phyloP scores from a whole-genome alignment of 2,797 vertebrate species.

The Hephaestus fuliginosus region DNA sequence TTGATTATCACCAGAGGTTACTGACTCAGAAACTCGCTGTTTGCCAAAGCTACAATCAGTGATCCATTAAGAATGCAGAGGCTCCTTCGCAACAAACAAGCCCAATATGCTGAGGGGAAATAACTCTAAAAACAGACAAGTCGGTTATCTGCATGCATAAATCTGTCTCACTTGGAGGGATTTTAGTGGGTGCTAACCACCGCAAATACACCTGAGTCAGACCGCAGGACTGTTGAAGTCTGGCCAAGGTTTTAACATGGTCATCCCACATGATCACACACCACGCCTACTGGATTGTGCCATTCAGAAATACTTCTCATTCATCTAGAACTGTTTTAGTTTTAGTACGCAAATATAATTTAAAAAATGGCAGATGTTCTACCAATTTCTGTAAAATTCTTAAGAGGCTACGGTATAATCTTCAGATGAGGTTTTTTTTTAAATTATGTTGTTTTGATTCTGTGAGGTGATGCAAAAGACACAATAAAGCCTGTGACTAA shows the following conservation, averaged over 20 bases:
- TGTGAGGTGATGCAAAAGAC: neutral
- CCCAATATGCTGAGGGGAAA: slow-evolving; percentile 29
- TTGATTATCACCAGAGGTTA: slow-evolving; percentile 60
- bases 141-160: slow-evolving; percentile 9
- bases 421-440: slow-evolving; percentile 6
- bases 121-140: slow-evolving; percentile 22
- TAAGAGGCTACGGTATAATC: neutral
- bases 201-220: neutral
- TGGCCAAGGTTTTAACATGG: slow-evolving; percentile 11
- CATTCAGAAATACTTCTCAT: slow-evolving; percentile 18
- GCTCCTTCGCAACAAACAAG: slow-evolving; percentile 45
- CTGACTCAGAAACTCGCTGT: slow-evolving; percentile 43
- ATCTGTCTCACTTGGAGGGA: neutral
- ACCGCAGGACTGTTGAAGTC: neutral
- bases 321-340: neutral
- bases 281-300: slow-evolving; percentile 10
- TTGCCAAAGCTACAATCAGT: slow-evolving; percentile 64
- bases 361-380: neutral
- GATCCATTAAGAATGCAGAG: slow-evolving; percentile 54
- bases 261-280: slow-evolving; percentile 20
- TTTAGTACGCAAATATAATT: neutral
- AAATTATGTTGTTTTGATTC: neutral
- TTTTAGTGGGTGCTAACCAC: neutral
- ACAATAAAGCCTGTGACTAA: neutral
- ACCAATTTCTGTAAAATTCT: neutral